These are phyloP conservation scores for Nudaria mundana DNA, from an alignment of 2,888 invertebrate species.

Conservation along the genomic window DNA sequence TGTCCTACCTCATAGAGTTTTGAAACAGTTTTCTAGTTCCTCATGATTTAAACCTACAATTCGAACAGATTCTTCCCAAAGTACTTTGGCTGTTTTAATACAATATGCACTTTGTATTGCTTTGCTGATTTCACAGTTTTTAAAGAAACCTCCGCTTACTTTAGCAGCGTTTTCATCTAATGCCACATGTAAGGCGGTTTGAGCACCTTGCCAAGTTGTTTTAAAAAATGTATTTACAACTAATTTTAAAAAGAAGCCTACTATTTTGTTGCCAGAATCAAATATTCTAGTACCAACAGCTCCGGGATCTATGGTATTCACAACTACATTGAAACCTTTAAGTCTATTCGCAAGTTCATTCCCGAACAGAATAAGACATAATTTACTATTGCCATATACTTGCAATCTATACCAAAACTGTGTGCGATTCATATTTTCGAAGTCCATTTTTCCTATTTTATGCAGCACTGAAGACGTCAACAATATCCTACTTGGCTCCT, in stretches of 20 bases:
- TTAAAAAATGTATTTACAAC: slow-evolving; percentile 82
- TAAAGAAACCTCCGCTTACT: slow-evolving; percentile 85
- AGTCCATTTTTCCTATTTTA: slow-evolving; percentile 82
- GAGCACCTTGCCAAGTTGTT: slow-evolving; percentile 87
- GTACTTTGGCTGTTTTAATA: slow-evolving; percentile 49
- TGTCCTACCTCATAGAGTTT: background rate
- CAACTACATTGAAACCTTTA: slow-evolving; percentile 83
- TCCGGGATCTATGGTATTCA: slow-evolving; percentile 92
- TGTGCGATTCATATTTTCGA: slow-evolving; percentile 83
- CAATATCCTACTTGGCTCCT: slow-evolving; percentile 85
- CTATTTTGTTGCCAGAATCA: slow-evolving; percentile 63
- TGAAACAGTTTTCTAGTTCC: slow-evolving; percentile 80
- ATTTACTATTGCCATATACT: slow-evolving; percentile 82
- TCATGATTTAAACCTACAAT: slow-evolving; percentile 81
- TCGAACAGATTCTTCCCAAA: slow-evolving; percentile 31
- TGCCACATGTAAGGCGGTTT: slow-evolving; percentile 87
- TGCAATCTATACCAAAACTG: slow-evolving; percentile 57
- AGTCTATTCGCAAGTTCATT: slow-evolving; percentile 84
- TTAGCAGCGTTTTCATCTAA: slow-evolving; percentile 59
- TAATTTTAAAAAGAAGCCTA: slow-evolving; percentile 69
- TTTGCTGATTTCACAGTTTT: slow-evolving; percentile 83
- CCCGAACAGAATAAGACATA: slow-evolving; percentile 86
- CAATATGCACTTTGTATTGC: slow-evolving; percentile 79
- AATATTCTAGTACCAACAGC: slow-evolving; percentile 88
- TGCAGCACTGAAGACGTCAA: slow-evolving; percentile 88